Base-by-base conservation (phyloP, 2,797 vertebrate genomes). In the Enteromius fasciolatus region DNA sequence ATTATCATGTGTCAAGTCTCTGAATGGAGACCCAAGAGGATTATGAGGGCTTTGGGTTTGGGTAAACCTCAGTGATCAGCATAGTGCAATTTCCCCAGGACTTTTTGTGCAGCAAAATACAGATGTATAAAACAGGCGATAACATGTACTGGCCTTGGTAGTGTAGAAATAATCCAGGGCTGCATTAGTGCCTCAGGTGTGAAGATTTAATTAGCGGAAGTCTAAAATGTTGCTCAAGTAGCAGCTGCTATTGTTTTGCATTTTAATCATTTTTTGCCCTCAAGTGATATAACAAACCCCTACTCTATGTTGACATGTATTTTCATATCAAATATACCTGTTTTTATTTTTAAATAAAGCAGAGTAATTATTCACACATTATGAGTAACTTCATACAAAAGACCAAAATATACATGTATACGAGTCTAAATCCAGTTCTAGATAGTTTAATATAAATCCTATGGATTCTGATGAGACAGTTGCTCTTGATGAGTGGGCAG, bases 11-110 rank as follows among this genome's bases (percentile, higher is more conserved):
- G 91, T 91, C 91, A 87, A 82, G 86, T 89, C 87, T 63, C 75
- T 91, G 89, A 92, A 93, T 91, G 88, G 85, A 87, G 87, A 88
- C 88, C 89, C 88, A 90, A 87, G 59, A 86, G 89, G 90, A 93
- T 93, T 93, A 92, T 87, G 20, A 10, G 87, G 78, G 5, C 89
- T 66, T n/a, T 69, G 75, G 46, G 44, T 69, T 52, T 39, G 44
- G 69, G 17, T 63, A 81, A 57, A 11, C 52, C 39, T 74, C 31
- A 20, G 10, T 80, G 25, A 67, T 23, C 39, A 63, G 59, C 39
- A 57, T 44, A 23, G 41, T 20, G 46, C 15, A 15, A 52, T 39
- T 39, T 75, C 14, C 31, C 66, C 14, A 41, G 23, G 64, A 52
- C 20, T 25, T 78, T 68, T 68, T 39, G 46, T 25, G 18, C 12